Evolutionary conservation across 92 coral and sea anemone species (phyloP).

Genomic region (Epizoanthus illoricatus): DNA sequence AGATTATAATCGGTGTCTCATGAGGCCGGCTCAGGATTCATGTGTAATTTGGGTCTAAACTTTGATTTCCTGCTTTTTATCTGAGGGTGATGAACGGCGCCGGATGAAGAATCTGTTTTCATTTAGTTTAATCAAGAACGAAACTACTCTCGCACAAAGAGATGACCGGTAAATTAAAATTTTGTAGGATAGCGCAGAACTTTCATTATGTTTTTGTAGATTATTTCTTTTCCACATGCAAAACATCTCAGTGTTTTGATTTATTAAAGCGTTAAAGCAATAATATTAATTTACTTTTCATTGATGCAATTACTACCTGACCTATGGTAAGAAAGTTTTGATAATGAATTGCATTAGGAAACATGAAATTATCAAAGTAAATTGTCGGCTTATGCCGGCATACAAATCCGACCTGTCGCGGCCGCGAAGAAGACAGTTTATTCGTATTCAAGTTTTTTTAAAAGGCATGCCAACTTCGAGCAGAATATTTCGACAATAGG

Average conservation of each 20-base stretch:
- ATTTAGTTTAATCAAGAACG: conserved; percentile 5
- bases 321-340: not conserved
- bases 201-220: not conserved
- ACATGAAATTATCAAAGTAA: not conserved
- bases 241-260: not conserved
- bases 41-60: conserved; percentile 8
- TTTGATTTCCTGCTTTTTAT: conserved; percentile 27
- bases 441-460: too few relatives aligned
- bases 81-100: conserved; percentile 8
- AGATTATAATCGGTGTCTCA: conserved; percentile 1
- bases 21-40: not conserved
- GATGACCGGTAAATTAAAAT: not conserved
- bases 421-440: too few relatives aligned
- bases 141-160: conserved; percentile 9
- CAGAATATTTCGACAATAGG: too few relatives aligned
- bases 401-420: not conserved
- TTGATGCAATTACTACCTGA: not conserved
- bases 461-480: too few relatives aligned
- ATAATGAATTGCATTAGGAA: not conserved
- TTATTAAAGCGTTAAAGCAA: not conserved
- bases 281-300: not conserved
- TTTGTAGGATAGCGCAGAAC: not conserved
- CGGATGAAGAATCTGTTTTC: conserved; percentile 3
- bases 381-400: not conserved
- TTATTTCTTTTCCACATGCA: not conserved